A percentile compares a stretch with the other conserved stretches of the same genome.
phyloP scores from a whole-genome alignment of 2,797 vertebrate species.

The Oreonectes daqikongensis region DNA sequence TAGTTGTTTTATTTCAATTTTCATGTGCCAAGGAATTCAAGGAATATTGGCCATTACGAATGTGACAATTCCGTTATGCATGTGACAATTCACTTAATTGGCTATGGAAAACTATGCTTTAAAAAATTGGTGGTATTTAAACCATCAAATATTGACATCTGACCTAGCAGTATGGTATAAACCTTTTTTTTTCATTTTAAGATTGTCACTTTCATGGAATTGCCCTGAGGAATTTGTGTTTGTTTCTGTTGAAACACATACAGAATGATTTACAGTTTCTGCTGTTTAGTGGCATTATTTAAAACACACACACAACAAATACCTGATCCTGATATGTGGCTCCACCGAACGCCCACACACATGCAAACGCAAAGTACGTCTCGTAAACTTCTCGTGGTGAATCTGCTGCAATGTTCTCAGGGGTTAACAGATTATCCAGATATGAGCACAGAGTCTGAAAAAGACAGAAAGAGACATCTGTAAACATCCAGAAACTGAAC shows the following conservation, averaged over 20 bases:
- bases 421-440: slow-evolving; percentile 82
- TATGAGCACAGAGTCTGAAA: slow-evolving; percentile 81
- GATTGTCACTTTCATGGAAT: too few relatives aligned
- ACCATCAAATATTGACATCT: too few relatives aligned
- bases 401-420: slow-evolving; percentile 79
- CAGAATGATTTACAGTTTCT: background rate
- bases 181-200: too few relatives aligned
- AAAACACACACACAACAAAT: background rate
- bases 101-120: too few relatives aligned
- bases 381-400: slow-evolving; percentile 82
- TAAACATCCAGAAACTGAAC: slow-evolving; percentile 6
- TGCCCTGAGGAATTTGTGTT: too few relatives aligned
- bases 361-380: slow-evolving; percentile 85
- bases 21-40: too few relatives aligned
- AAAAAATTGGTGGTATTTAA: too few relatives aligned
- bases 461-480: background rate
- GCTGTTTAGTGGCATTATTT: background rate
- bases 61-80: too few relatives aligned
- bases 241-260: background rate
- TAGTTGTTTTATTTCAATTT: too few relatives aligned
- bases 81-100: too few relatives aligned
- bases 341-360: slow-evolving; percentile 86
- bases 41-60: too few relatives aligned
- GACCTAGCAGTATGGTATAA: too few relatives aligned
- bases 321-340: slow-evolving; percentile 82